Percentiles rank a stretch among this genome's conserved stretches.
These are phyloP conservation scores for Leptodactylus fuscus DNA, from an alignment of 2,113 vertebrate species.

Conservation along the genomic window DNA sequence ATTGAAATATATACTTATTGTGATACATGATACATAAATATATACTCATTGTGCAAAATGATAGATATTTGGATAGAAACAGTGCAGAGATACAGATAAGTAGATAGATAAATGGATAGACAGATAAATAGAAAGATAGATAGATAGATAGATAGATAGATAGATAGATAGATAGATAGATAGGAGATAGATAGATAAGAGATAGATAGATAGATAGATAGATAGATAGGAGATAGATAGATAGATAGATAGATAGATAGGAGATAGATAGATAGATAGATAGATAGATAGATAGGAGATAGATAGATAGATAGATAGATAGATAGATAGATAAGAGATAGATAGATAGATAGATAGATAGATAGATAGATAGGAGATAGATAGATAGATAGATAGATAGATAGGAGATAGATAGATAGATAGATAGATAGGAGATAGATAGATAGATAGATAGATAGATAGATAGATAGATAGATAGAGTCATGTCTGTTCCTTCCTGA, in stretches of 20 bases:
- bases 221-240: background rate
- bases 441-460: conserved; percentile 4
- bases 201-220: background rate
- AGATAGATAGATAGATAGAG: background rate
- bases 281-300: background rate
- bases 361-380: conserved; percentile 1
- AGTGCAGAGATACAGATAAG: background rate
- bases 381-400: conserved; percentile 6
- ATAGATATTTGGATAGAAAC: background rate
- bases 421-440: background rate
- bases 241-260: conserved; percentile 26
- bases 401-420: conserved; percentile 2
- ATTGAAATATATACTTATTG: no score
- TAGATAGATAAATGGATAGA: background rate
- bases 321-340: conserved; percentile 3
- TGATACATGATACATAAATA: no score
- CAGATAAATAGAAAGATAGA: background rate
- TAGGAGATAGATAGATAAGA: background rate
- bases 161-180: conserved; percentile 1
- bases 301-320: conserved; percentile 25
- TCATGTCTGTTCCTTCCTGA: no score
- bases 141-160: background rate
- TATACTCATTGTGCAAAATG: no score
- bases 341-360: conserved; percentile 9
- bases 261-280: background rate